Conservation (phyloP, 2,888 invertebrate species). For the Erebia palarica region DNA sequence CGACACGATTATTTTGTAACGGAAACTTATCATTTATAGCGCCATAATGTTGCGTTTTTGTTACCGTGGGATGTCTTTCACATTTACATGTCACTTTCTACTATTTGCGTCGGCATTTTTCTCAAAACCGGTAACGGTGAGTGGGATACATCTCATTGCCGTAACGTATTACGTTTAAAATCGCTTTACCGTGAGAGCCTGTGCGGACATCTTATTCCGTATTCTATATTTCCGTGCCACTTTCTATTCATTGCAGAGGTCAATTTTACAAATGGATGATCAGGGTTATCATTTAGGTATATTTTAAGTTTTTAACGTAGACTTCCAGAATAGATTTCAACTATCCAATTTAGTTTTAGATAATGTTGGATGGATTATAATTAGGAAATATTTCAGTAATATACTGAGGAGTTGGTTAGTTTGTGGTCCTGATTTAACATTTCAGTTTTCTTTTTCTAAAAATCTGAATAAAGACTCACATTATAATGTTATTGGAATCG, state of each 20-base stretch:
- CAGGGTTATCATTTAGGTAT: background rate
- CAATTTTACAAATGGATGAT: background rate
- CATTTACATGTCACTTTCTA: constrained; percentile 25
- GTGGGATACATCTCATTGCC: constrained; percentile 8
- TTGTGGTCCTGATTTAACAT: too few species aligned
- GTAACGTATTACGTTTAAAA: constrained; percentile 17
- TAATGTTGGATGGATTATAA: too few species aligned
- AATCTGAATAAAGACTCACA: too few species aligned
- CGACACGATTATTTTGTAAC: background rate
- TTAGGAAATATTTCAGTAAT: too few species aligned
- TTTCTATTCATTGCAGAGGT: constrained; percentile 32
- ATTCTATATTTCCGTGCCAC: constrained; percentile 20
- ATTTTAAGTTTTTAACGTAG: background rate
- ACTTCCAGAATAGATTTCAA: background rate
- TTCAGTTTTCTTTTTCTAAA: too few species aligned
- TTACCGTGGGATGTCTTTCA: constrained; percentile 17
- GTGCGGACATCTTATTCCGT: constrained; percentile 23
- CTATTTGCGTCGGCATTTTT: constrained; percentile 11
- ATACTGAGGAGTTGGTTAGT: too few species aligned
- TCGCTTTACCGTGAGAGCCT: constrained; percentile 13
- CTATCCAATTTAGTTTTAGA: background rate
- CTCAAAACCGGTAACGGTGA: constrained; percentile 22
- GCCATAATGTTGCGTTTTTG: constrained; percentile 11
- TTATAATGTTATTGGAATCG: too few species aligned
- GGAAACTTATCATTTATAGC: constrained; percentile 3